Conservation (phyloP, 2,113 vertebrate genomes). For the Hydrolagus affinis region DNA sequence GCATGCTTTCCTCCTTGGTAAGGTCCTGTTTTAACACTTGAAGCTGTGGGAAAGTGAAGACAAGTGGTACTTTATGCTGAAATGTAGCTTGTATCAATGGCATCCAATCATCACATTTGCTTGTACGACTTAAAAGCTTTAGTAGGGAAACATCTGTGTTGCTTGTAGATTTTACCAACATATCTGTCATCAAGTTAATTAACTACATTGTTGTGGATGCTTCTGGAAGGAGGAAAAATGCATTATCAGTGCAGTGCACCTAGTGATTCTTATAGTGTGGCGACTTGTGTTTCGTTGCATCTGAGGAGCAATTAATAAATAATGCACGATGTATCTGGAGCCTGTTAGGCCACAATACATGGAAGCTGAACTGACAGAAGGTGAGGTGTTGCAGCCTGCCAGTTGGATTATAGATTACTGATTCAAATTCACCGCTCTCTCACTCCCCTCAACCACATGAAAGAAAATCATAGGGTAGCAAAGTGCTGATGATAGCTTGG, state of each 20-base stretch:
- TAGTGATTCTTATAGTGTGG: conserved; percentile 46
- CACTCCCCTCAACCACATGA: conserved; percentile 41
- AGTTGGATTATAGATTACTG: conserved; percentile 47
- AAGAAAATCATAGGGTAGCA: conserved; percentile 46
- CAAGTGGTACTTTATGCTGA: conserved; percentile 35
- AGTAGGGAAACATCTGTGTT: conserved; percentile 51
- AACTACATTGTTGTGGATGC: conserved; percentile 43
- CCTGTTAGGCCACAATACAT: conserved; percentile 40
- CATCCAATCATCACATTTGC: conserved; percentile 39
- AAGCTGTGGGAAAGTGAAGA: conserved; percentile 34
- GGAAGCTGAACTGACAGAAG: conserved; percentile 38
- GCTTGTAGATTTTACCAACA: conserved; percentile 34
- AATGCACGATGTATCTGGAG: conserved; percentile 41
- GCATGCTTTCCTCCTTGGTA: neutral
- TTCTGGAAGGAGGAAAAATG: conserved; percentile 41
- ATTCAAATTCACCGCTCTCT: conserved; percentile 40
- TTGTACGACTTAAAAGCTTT: conserved; percentile 44
- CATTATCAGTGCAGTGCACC: conserved; percentile 36
- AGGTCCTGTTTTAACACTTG: neutral
- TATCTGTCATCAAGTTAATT: conserved; percentile 49
- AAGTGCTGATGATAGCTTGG: conserved; percentile 47
- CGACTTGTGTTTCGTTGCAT: conserved; percentile 39
- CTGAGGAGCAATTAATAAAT: conserved; percentile 42
- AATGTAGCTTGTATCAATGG: conserved; percentile 39
- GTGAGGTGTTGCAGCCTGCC: conserved; percentile 39